Evolutionary conservation across 2,113 vertebrate genomes (phyloP).

Genomic region (Turnix velox): DNA sequence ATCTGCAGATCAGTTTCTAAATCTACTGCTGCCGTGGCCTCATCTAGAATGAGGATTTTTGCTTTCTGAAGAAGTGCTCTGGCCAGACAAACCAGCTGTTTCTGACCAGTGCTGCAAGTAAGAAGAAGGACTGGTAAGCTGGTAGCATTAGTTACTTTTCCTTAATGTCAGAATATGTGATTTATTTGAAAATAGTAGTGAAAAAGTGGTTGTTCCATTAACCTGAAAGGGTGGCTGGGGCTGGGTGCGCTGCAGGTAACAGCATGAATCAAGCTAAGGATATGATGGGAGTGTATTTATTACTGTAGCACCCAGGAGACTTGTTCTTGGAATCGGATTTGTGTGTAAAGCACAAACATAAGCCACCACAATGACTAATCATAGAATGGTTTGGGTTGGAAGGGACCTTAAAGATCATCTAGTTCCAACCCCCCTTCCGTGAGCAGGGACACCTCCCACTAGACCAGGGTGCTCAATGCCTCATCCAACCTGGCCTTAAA

Average conservation of each 20-base stretch:
- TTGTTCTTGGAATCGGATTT: background rate
- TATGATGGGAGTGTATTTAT: background rate
- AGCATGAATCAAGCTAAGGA: background rate
- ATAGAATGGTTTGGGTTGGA: too few species aligned
- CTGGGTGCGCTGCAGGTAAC: background rate
- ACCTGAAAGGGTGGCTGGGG: background rate
- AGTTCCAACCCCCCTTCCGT: too few species aligned
- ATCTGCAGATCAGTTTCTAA: constrained; percentile 88
- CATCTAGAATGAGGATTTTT: constrained; percentile 90
- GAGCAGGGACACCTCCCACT: too few species aligned
- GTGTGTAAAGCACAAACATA: background rate
- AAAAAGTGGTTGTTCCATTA: background rate
- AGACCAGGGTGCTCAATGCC: too few species aligned
- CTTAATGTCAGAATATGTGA: background rate
- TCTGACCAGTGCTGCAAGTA: constrained; percentile 85
- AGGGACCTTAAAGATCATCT: too few species aligned
- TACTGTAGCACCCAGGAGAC: background rate
- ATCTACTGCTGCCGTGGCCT: constrained; percentile 92
- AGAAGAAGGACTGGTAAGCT: background rate
- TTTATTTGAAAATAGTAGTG: background rate
- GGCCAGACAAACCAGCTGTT: constrained; percentile 90
- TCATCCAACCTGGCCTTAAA: too few species aligned
- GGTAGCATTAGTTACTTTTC: background rate
- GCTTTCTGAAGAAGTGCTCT: constrained; percentile 88
- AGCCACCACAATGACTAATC: background rate